Conservation (phyloP, 2,797 vertebrate species). For the Poliocrania exsul region DNA sequence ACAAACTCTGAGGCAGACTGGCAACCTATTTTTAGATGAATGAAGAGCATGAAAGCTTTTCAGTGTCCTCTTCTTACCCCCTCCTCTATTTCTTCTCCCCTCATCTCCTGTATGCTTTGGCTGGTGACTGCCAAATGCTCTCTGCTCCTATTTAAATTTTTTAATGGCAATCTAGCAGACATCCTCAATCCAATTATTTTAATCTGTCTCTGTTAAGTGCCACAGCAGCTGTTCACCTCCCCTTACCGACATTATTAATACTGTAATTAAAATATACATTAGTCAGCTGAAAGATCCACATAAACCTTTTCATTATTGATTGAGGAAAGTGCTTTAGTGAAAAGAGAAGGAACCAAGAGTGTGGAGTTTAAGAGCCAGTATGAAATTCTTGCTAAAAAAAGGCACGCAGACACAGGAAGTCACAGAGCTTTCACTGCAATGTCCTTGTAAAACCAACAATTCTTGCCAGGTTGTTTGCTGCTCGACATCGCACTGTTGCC, state of each 20-base stretch:
- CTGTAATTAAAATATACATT: neutral
- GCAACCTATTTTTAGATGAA: conserved; percentile 46
- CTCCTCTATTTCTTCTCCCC: neutral
- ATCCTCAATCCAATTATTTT: conserved; percentile 1
- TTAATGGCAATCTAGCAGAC: neutral
- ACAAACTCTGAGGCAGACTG: neutral
- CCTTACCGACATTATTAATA: neutral
- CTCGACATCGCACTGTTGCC: neutral
- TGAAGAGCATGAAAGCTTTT: neutral
- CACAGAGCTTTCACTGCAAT: neutral
- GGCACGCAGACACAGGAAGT: neutral
- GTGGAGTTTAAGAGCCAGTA: neutral
- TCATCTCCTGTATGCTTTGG: neutral
- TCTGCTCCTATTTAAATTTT: neutral
- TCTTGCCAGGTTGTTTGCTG: neutral
- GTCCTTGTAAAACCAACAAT: neutral
- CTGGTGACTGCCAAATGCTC: neutral
- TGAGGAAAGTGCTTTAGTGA: neutral
- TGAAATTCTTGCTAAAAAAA: neutral
- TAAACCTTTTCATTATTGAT: neutral
- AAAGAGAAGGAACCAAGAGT: neutral
- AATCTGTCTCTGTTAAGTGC: neutral
- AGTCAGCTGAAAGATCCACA: neutral
- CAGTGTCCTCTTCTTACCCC: neutral
- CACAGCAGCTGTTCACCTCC: neutral